Base-by-base conservation (phyloP, 2,888 invertebrate genomes). In the Euzetes globulus region DNA sequence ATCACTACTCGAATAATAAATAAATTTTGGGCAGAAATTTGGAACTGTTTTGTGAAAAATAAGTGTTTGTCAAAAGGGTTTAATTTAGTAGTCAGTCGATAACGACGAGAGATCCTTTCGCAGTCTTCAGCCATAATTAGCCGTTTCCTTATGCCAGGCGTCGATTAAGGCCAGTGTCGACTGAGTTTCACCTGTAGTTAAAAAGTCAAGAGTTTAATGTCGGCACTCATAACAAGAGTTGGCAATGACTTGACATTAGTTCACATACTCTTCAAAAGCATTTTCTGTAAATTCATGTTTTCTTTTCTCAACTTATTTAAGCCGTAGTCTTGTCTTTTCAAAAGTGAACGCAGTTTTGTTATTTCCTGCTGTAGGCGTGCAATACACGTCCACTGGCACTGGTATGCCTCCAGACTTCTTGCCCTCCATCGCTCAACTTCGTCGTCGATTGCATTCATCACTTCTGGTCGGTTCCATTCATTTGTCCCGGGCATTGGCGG, bases 351-450 rank as follows among this genome's bases (percentile, higher is more conserved):
- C 19, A 78, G 76, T 41, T 78, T 71, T 11, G 78, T 58, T 13
- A 83, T 81, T 78, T 83, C 83, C 75, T 82, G 81, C 71, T 81
- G 81, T 78, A 83, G 79, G 72, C 82, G 80, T 78, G 80, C 81
- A 75, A 82, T 79, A 78, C 82, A 82, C 9, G 81, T 80, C 6
- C 82, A 79, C 77, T 83, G 82, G 22, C 81, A 80, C 76, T 82
- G 82, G 77, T 83, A 82, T 0, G 83, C 81, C 75, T 83, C 82
- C 58, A 82, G 76, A 55, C 81, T 82, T 76, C 82, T 82, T 29
- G 77, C 80, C 74, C 75, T 82, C 83, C 83, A 83, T 79, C 81
- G 81, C 37, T 81, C 80, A 37, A 83, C 79, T 75, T 83, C 83
- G 75, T 81, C 80, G 72, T 83, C 82, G 77, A 83, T 79, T 37